Percentiles rank a stretch among this genome's conserved stretches.
These are phyloP conservation scores for Papilio elwesi DNA, from an alignment of 2,888 invertebrate species.

Conservation along the genomic window DNA sequence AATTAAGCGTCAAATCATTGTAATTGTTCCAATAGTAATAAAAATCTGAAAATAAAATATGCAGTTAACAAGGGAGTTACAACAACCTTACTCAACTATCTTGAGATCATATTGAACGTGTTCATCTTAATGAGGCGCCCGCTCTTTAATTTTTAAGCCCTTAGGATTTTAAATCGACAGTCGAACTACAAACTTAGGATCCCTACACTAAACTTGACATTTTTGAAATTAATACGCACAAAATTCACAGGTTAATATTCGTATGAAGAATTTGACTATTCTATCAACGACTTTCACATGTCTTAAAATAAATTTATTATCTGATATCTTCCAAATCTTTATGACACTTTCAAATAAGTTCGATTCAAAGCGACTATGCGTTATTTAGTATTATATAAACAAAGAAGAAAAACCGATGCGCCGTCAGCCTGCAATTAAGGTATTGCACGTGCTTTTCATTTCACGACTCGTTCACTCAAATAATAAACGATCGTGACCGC, in stretches of 20 bases:
- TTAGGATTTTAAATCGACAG: too few species aligned
- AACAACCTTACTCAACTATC: slow-evolving; percentile 43
- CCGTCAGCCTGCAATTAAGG: slow-evolving; percentile 54
- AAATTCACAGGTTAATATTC: too few species aligned
- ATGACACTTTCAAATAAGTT: background rate
- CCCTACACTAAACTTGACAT: too few species aligned
- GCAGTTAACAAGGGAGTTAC: slow-evolving; percentile 31
- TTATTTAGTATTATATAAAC: slow-evolving; percentile 10
- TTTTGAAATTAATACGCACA: too few species aligned
- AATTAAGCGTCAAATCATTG: slow-evolving; percentile 35
- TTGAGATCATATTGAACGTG: too few species aligned
- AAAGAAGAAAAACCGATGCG: slow-evolving; percentile 52
- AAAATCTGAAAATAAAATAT: slow-evolving; percentile 20
- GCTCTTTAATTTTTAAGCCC: too few species aligned
- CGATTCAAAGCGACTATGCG: background rate
- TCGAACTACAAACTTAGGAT: too few species aligned
- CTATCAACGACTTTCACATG: too few species aligned
- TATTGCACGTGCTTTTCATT: slow-evolving; percentile 52
- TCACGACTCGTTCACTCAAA: slow-evolving; percentile 52
- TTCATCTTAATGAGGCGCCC: too few species aligned
- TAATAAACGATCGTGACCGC: slow-evolving; percentile 57
- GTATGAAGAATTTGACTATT: too few species aligned
- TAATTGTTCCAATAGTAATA: slow-evolving; percentile 27
- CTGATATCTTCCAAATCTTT: too few species aligned
- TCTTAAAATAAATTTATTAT: too few species aligned